Evolutionary conservation across 1,140 invertebrate genomes (phyloP), one percentile per base, ranked within the genome.

Genomic region (Amyelois transitella): DNA sequence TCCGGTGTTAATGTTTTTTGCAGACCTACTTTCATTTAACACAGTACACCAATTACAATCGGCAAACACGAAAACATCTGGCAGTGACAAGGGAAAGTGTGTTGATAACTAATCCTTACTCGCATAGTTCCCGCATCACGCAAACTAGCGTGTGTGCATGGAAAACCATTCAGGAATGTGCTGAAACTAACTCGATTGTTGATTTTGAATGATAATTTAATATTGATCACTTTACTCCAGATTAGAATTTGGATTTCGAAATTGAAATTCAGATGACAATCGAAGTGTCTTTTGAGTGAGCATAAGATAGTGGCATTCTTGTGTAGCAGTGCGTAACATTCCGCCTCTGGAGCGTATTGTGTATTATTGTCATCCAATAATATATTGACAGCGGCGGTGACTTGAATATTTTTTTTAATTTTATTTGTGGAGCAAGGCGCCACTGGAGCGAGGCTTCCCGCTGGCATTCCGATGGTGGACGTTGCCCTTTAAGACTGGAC

Each of bases 71-170:
- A 53, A 44, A 53, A 44, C 12, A 43, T 51, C 22, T 43, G 18
- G 19, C 18, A 55, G 43, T 62, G 62, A 59, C 60, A 58, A 62
- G 64, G 61, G 72, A 72, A 75, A 75, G 72, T 75, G 52, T 21
- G 38, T 53, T 54, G 45, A 55, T 55, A 67, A 51, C 55, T 61
- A 58, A 50, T 51, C 53, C 54, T 56, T 38, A 68, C 66, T 63
- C 53, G 63, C 62, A 68, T 68, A 65, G 57, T 74, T 66, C 62
- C 65, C 59, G 52, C 60, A 32, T 25, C 75, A 80, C 75, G 79
- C 77, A 51, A 80, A 50, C 21, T 80, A 58, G 68, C 77, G 77
- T 80, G 74, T 52, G 2, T 28, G 28, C 38, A 22, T 55, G 32
- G 52, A 59, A 58, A 52, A 71, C 66, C 62, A 66, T 56, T 63